Conservation (phyloP, 2,113 vertebrate species). For the Scomber scombrus region DNA sequence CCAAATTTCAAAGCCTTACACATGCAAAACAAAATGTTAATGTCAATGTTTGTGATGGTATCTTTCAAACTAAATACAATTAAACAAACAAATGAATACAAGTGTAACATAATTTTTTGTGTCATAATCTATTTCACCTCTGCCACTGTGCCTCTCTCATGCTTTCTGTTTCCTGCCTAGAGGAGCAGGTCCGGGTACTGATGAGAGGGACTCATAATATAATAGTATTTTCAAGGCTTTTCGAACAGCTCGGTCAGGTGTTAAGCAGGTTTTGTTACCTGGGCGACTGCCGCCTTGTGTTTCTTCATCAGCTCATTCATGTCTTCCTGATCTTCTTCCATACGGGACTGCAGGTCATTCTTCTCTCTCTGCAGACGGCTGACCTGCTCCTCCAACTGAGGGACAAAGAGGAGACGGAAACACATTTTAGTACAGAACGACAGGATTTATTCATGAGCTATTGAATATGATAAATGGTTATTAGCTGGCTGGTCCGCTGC, state of each 20-base stretch:
- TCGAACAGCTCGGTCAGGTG: slow-evolving; percentile 2
- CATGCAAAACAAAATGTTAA: slow-evolving; percentile 24
- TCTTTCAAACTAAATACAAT: background rate
- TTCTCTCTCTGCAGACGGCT: slow-evolving; percentile 97
- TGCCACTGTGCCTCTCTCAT: background rate
- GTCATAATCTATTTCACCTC: background rate
- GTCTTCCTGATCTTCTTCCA: slow-evolving; percentile 99
- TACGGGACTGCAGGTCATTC: slow-evolving; percentile 95
- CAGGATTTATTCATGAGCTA: slow-evolving; percentile 76
- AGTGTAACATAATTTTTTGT: too few relatives aligned
- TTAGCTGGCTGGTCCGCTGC: slow-evolving; percentile 64
- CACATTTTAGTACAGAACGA: slow-evolving; percentile 39
- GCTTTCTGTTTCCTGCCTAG: background rate
- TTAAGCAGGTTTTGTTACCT: slow-evolving; percentile 84
- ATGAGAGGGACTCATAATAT: background rate
- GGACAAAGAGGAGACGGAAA: slow-evolving; percentile 38
- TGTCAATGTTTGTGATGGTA: background rate
- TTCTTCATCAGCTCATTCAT: slow-evolving; percentile 99
- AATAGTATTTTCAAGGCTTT: background rate
- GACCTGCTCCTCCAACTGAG: slow-evolving; percentile 96
- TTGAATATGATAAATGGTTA: slow-evolving; percentile 80
- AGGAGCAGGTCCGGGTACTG: background rate
- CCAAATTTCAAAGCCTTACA: slow-evolving; percentile 50
- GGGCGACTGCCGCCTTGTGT: slow-evolving; percentile 95
- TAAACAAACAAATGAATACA: background rate